These are phyloP conservation scores for Platyscapa corneri DNA, from an alignment of 1,140 invertebrate species.

Conservation along the genomic window DNA sequence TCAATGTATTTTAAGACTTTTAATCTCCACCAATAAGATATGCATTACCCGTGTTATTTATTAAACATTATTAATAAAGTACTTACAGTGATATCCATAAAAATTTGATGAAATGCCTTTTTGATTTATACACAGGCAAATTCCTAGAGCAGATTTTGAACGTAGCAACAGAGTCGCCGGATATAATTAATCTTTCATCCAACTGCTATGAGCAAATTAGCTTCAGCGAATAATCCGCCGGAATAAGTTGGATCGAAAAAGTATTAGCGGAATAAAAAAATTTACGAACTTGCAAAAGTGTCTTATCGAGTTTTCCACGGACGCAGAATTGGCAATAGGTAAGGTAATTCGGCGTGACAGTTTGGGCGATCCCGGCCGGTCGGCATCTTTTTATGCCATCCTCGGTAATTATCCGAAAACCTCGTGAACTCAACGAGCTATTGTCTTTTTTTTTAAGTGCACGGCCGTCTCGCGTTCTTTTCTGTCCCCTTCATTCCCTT, in stretches of 20 bases:
- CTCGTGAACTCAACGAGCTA: slow-evolving; percentile 55
- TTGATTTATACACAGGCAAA: background rate
- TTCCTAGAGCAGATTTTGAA: background rate
- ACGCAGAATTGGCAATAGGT: slow-evolving; percentile 59
- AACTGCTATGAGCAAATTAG: background rate
- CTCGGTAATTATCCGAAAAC: slow-evolving; percentile 68
- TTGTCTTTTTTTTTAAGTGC: slow-evolving; percentile 58
- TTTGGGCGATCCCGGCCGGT: slow-evolving; percentile 58
- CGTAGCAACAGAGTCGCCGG: background rate
- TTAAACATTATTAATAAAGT: background rate
- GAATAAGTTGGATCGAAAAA: background rate
- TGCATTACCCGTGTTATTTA: background rate
- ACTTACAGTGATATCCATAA: background rate
- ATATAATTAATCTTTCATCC: background rate
- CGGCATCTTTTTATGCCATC: slow-evolving; percentile 68
- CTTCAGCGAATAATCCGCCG: background rate
- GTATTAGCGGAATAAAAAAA: slow-evolving; percentile 19
- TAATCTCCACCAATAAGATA: background rate
- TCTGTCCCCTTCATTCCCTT: background rate
- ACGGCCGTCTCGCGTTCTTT: slow-evolving; percentile 28
- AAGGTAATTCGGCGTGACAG: slow-evolving; percentile 67
- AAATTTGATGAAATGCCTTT: background rate
- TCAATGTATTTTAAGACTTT: background rate
- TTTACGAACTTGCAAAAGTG: slow-evolving; percentile 64
- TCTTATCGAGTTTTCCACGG: slow-evolving; percentile 57